Evolutionary conservation across 2,113 vertebrate species (phyloP), one percentile per base, ranked within the genome.

Genomic region (Rhabdomys dilectus): DNA sequence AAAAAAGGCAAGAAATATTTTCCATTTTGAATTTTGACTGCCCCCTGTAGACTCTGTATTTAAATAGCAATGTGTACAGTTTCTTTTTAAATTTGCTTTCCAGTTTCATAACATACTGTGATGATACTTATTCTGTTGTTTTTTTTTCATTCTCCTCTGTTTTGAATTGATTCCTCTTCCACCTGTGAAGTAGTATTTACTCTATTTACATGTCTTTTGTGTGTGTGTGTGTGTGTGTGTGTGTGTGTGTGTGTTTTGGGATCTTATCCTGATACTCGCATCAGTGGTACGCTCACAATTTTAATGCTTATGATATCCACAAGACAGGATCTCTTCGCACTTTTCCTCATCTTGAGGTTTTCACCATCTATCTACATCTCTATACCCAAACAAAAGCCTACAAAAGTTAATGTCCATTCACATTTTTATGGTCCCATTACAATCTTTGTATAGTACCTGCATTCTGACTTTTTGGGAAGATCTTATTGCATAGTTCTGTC

Each of bases 11-110:
- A 21, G 5, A 91, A 97, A 91, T 7, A 42, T 96, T 98, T 95
- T 91, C 48, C 95, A 96, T 97, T 96, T 93, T 56, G 85, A 26
- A 96, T 89, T 68, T 88, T 96, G 36, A 72, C 45, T 24, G 94
- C 66, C 10, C 60, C 31, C 93, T 73, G 75, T 62, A 90, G 93
- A 96, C 88, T 97, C 88, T 66, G 7, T 95, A 15, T 51, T 92
- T 70, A 97, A 91, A 88, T 0, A 11, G 56, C 56, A 94, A 58
- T 76, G 10, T 82, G 70, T 89, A 78, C 26, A 62, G 3, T 6
- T 51, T 88, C 34, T 39, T 39, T 82, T 8, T 82, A 60, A 39
- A 8, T 88, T 72, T n/a, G 0, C 1, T 87, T 51, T 34, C 16
- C 31, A 36, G 9, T 34, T 87, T 22, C 4, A 68, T 26, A 64